A percentile compares a stretch with the other conserved stretches of the same genome.
Conservation (phyloP, 1,140 invertebrate genomes). For the Stegodyphus dumicola region DNA sequence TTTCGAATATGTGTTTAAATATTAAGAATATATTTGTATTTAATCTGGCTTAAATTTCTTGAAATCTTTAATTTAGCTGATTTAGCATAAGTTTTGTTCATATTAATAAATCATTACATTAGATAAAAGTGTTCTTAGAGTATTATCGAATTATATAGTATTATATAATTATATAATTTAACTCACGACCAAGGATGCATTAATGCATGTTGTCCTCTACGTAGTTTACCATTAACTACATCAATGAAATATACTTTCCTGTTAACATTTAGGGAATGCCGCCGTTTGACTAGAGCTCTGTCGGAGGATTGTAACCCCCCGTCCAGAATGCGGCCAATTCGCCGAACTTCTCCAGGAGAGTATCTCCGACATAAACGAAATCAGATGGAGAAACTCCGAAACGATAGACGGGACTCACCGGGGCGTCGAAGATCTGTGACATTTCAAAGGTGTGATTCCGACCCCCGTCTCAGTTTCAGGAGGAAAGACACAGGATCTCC, state of each 20-base stretch:
- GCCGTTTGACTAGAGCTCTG: slow-evolving; percentile 20
- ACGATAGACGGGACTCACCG: slow-evolving; percentile 3
- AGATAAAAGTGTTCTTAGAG: too few species aligned
- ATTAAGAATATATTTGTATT: too few species aligned
- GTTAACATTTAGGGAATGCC: background rate
- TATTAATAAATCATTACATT: too few species aligned
- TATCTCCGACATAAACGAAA: slow-evolving; percentile 42
- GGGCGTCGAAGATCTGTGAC: background rate
- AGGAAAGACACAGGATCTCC: background rate
- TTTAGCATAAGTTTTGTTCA: too few species aligned
- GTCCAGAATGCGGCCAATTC: slow-evolving; percentile 23
- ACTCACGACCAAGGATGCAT: too few species aligned
- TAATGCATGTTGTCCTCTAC: too few species aligned
- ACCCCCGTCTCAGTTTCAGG: slow-evolving; percentile 7
- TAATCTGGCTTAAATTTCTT: too few species aligned
- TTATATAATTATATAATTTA: too few species aligned
- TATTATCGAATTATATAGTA: too few species aligned
- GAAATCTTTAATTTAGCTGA: too few species aligned
- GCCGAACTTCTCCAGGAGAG: slow-evolving; percentile 45
- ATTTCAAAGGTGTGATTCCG: slow-evolving; percentile 39
- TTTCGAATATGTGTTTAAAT: too few species aligned
- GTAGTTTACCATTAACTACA: too few species aligned
- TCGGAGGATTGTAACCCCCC: slow-evolving; percentile 44
- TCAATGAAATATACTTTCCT: background rate
- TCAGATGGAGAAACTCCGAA: slow-evolving; percentile 37